Conservation (phyloP, 2,888 invertebrate genomes). For the Yponomeuta cagnagella region DNA sequence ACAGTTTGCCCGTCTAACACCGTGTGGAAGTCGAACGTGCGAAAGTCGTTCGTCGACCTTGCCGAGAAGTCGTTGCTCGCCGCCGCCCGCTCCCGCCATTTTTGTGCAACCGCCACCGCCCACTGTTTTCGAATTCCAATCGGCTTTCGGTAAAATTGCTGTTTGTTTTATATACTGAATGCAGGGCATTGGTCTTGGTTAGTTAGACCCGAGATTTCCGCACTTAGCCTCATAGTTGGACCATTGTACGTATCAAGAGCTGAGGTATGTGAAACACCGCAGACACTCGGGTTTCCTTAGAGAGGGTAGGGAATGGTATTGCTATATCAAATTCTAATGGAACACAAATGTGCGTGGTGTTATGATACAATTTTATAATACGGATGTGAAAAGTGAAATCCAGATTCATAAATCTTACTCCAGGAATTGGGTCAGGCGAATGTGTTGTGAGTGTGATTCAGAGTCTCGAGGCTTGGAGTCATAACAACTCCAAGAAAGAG, state of each 20-base stretch:
- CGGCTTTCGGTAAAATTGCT: neutral
- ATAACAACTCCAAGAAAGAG: neutral
- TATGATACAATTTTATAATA: neutral
- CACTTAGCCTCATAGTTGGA: too few relatives aligned
- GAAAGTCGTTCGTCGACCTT: constrained; percentile 75
- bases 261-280: too few relatives aligned
- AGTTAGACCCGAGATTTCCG: too few relatives aligned
- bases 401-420: neutral
- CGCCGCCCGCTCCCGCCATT: constrained; percentile 42
- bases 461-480: neutral
- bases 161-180: neutral
- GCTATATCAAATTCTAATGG: too few relatives aligned
- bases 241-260: too few relatives aligned
- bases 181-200: too few relatives aligned
- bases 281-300: too few relatives aligned
- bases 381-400: too few relatives aligned
- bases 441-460: neutral
- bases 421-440: constrained; percentile 1
- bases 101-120: constrained; percentile 35
- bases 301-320: too few relatives aligned
- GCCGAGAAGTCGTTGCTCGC: constrained; percentile 39
- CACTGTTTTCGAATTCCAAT: constrained; percentile 30
- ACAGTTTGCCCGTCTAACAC: constrained; percentile 7
- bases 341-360: neutral
- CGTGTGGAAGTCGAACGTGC: constrained; percentile 42